Percentiles rank a stretch among this genome's conserved stretches.
Evolutionary conservation across 1,140 invertebrate species (phyloP).

Genomic region (Trachelipus rathkii): DNA sequence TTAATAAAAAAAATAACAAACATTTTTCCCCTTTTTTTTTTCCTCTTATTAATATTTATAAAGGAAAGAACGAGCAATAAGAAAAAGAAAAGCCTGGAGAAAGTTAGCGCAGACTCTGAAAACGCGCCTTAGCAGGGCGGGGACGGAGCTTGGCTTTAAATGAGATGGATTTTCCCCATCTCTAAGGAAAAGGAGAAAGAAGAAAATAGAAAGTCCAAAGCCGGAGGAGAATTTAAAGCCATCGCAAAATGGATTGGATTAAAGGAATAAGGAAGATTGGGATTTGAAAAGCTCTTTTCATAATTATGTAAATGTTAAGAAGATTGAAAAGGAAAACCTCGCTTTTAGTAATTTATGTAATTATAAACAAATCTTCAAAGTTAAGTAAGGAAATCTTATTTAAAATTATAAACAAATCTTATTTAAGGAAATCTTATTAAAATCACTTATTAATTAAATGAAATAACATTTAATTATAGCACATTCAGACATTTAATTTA

Average conservation of each 20-base stretch:
- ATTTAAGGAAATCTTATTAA: no score
- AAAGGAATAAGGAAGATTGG: background rate
- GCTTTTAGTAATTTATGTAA: background rate
- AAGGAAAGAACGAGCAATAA: background rate
- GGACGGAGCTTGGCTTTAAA: background rate
- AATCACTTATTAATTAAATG: no score
- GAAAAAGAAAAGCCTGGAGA: background rate
- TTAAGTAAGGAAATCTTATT: no score
- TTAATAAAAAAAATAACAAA: no score
- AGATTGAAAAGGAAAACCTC: background rate
- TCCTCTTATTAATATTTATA: background rate
- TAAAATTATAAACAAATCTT: background rate
- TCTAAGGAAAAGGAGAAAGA: background rate
- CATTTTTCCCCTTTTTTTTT: no score
- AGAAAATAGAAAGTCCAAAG: background rate
- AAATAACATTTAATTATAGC: no score
- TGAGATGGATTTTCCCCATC: background rate
- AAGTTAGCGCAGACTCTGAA: background rate
- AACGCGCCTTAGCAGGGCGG: background rate
- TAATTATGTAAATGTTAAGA: slow-evolving; percentile 3
- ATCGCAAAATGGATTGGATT: background rate
- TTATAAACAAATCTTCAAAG: background rate
- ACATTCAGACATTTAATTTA: no score
- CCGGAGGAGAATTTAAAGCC: background rate
- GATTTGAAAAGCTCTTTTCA: background rate